A percentile compares a stretch with the other conserved stretches of the same genome.
phyloP scores from a whole-genome alignment of 2,797 vertebrate genomes.

The Anableps anableps region DNA sequence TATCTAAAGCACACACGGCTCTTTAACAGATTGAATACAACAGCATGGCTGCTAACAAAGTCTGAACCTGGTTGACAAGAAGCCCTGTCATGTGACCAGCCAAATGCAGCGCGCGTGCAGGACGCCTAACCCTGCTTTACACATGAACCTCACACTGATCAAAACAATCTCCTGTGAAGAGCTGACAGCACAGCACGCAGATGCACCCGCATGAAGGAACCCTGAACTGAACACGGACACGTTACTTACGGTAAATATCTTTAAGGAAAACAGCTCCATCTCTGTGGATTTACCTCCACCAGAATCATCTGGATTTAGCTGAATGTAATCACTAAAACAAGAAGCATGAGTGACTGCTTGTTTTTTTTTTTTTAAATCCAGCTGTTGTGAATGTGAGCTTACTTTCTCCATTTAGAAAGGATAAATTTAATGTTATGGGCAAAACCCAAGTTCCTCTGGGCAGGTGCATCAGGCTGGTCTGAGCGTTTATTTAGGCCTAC shows the following conservation, averaged over 20 bases:
- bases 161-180: constrained; percentile 69
- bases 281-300: constrained; percentile 1
- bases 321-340: constrained; percentile 13
- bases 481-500: constrained; percentile 77
- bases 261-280: constrained; percentile 10
- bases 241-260: not conserved
- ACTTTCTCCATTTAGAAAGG: constrained; percentile 8
- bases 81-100: constrained; percentile 83
- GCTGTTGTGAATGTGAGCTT: constrained; percentile 1
- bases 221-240: constrained; percentile 40
- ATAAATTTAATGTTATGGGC: constrained; percentile 16
- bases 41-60: constrained; percentile 9
- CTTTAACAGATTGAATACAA: not conserved
- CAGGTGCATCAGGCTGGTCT: constrained; percentile 78
- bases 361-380: constrained; percentile 4
- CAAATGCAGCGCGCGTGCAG: constrained; percentile 68
- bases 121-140: constrained; percentile 55
- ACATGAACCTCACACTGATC: constrained; percentile 58
- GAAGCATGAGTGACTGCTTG: constrained; percentile 5
- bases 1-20: constrained; percentile 15
- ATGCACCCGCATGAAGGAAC: constrained; percentile 78
- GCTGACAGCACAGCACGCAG: constrained; percentile 69
- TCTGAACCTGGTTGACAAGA: constrained; percentile 52
- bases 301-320: constrained; percentile 1
- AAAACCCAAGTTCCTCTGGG: constrained; percentile 70